These are phyloP conservation scores for Pangasianodon gigas DNA, from an alignment of 2,113 vertebrate species.

Conservation along the genomic window DNA sequence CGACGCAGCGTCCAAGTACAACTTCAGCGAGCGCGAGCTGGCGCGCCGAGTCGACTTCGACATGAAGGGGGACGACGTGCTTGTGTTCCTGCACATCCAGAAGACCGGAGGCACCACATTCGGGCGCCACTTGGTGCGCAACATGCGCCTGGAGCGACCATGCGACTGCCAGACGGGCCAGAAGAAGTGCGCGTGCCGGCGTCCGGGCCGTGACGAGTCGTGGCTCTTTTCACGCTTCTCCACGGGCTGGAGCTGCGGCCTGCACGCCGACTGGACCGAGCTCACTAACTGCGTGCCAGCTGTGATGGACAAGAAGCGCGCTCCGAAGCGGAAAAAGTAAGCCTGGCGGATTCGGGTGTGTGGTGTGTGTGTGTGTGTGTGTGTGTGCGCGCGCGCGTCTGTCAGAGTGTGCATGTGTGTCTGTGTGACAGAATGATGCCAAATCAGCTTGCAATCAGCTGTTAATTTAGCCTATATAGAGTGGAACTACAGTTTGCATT, in stretches of 20 bases:
- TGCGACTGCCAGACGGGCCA: conserved; percentile 92
- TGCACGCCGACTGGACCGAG: conserved; percentile 93
- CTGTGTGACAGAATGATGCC: neutral
- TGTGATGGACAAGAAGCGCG: conserved; percentile 89
- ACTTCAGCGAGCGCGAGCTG: conserved; percentile 86
- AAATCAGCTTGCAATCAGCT: neutral
- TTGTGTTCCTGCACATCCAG: conserved; percentile 97
- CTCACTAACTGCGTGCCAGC: conserved; percentile 91
- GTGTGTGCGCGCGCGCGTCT: neutral
- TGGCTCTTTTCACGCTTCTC: conserved; percentile 94
- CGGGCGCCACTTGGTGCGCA: conserved; percentile 93
- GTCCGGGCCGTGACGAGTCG: conserved; percentile 90
- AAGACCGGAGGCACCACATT: conserved; percentile 98
- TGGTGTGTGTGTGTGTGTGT: neutral
- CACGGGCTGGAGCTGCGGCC: conserved; percentile 91
- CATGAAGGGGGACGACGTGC: conserved; percentile 91
- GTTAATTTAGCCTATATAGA: neutral
- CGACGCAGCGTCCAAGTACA: conserved; percentile 76
- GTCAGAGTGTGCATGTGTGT: neutral
- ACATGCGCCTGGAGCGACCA: conserved; percentile 94
- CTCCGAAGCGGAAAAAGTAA: conserved; percentile 78
- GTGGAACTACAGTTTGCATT: neutral
- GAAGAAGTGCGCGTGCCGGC: conserved; percentile 96
- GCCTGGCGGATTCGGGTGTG: neutral
- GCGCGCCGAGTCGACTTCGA: conserved; percentile 88